A percentile compares a stretch with the other conserved stretches of the same genome.
phyloP scores from a whole-genome alignment of 2,113 vertebrate species.

The Zonotrichia leucophrys region DNA sequence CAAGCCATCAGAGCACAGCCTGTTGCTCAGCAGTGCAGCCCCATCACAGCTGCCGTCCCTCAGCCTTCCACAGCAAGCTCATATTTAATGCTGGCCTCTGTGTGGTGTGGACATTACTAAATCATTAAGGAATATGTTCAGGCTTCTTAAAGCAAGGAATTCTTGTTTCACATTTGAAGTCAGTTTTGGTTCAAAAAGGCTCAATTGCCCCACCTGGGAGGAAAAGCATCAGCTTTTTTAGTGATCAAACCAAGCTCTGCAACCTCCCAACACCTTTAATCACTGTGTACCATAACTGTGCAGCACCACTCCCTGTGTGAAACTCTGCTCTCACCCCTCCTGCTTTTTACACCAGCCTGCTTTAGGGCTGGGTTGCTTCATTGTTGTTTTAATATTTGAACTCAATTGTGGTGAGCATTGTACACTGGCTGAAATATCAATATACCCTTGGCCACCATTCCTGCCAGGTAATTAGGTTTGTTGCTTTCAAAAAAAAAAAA shows the following conservation, averaged over 20 bases:
- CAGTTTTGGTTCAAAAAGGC: neutral
- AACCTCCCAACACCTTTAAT: neutral
- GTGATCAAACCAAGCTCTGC: neutral
- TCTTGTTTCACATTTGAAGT: neutral
- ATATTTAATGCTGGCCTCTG: neutral
- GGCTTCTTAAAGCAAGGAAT: neutral
- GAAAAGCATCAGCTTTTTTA: neutral
- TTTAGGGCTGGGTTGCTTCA: neutral
- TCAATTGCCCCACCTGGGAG: neutral
- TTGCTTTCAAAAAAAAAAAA: neutral
- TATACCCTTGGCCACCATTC: neutral
- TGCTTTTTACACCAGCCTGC: neutral
- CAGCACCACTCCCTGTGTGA: neutral
- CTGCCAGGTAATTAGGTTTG: slow-evolving; percentile 52
- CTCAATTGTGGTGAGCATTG: neutral
- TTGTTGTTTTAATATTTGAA: neutral
- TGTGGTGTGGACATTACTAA: neutral
- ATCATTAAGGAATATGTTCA: neutral
- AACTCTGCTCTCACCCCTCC: neutral
- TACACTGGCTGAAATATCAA: neutral
- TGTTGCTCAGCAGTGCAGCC: neutral
- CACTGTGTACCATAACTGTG: neutral
- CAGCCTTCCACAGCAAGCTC: neutral
- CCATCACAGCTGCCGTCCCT: neutral
- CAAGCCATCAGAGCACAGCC: neutral